Base-by-base conservation (phyloP, 2,888 invertebrate genomes). In the Hydrotaea cyrtoneurina region DNA sequence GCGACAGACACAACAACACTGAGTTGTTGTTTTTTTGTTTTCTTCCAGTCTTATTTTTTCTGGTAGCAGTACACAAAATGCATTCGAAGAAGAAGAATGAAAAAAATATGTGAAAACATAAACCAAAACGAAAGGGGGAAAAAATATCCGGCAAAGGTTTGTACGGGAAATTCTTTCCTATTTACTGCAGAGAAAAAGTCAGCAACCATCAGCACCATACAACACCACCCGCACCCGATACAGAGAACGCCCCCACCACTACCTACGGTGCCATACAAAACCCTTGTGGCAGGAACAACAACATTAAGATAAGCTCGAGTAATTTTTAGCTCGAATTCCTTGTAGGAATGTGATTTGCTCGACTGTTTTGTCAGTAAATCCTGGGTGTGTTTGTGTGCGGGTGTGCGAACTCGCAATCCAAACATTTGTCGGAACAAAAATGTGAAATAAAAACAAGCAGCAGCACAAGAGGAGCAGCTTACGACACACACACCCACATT, bases 251-350 rank as follows among this genome's bases (percentile, higher is more conserved):
- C 15, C 26, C 19, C 43, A 21, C 17, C 74, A 43, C n/a, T n/a
- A n/a, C 39, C 73, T 39, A 46, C 59, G 4, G 46, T 43, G 76
- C 78, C 76, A 76, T 66, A 72, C 39, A 62, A 85, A 81, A 43
- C 76, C 84, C 81, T 72, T 81, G 81, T 79, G 76, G 84, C 84
- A 85, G 78, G 62, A 81, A 79, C 76, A 85, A 78, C 78, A 79
- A 81, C 81, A 79, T 85, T 79, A 81, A 85, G 81, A 85, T 85
- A 85, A 85, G 79, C 84, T 81, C 76, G 81, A 85, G 84, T 79
- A 85, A 85, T 85, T 85, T 81, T 81, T 79, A 81, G 84, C 81
- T 85, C 69, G 76, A 85, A 85, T 85, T 85, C 84, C 84, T 81
- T 76, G 81, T 81, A 79, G 84, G 84, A 85, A 85, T 85, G 79